Percentiles rank a stretch among this genome's conserved stretches.
phyloP scores from a whole-genome alignment of 2,797 vertebrate species.

The Pterois miles region DNA sequence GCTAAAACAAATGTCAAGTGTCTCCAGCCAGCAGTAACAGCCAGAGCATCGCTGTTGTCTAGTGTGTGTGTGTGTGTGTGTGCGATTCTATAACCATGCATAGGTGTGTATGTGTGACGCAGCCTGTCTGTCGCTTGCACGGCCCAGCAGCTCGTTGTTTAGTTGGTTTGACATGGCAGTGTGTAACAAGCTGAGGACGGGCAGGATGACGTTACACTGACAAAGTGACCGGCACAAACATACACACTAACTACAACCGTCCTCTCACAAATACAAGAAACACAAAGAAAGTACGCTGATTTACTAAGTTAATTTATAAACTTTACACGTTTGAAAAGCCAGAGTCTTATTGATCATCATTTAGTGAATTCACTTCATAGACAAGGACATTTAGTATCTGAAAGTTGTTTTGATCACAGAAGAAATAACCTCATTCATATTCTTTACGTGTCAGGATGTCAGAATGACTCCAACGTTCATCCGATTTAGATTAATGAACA shows the following conservation, averaged over 20 bases:
- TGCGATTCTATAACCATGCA: background rate
- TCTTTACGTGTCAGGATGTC: constrained; percentile 13
- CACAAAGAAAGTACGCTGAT: background rate
- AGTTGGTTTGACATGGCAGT: constrained; percentile 16
- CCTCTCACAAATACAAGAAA: background rate
- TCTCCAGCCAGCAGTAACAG: constrained; percentile 23
- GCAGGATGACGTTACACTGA: constrained; percentile 15
- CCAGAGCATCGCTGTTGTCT: background rate
- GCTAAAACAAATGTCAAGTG: constrained; percentile 43
- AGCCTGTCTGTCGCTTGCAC: constrained; percentile 7
- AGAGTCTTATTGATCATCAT: background rate
- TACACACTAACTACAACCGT: constrained; percentile 5
- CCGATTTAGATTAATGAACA: constrained; percentile 24
- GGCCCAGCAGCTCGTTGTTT: constrained; percentile 29
- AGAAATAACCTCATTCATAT: constrained; percentile 12
- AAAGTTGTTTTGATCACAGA: background rate
- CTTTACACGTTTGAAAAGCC: background rate
- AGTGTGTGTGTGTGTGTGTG: background rate
- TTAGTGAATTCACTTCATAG: background rate
- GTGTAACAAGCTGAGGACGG: constrained; percentile 17
- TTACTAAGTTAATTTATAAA: background rate
- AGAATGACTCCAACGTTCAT: background rate
- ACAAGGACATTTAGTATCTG: background rate
- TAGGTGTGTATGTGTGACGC: background rate
- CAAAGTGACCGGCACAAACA: background rate